Base-by-base conservation (phyloP, 2,797 vertebrate genomes). In the Acanthornis magna region DNA sequence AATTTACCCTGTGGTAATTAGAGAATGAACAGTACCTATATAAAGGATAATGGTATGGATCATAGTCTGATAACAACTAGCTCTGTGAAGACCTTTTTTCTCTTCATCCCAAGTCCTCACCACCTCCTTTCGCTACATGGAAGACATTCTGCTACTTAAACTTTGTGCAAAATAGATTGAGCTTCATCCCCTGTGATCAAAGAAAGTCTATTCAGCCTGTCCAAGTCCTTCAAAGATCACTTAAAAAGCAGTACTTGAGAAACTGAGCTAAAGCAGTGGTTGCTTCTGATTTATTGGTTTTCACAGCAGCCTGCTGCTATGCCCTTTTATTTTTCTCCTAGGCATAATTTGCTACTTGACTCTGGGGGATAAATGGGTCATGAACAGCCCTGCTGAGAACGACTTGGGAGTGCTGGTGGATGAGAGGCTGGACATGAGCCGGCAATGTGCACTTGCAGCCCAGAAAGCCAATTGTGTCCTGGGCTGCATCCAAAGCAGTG, bases 161-260 rank as follows among this genome's bases (percentile, higher is more conserved):
- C 22, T 60, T 79, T 40, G 18, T 91, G 53, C 54, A 32, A 18
- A 85, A 32, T 54, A 74, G 57, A 12, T 57, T 43, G 74, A 76
- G 19, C 11, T 87, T 93, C 34, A 55, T 83, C 26, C 22, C 14
- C 25, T 72, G 65, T 45, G 20, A 55, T 93, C 29, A 57, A 72
- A 71, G 38, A 62, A 74, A 58, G 67, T n/a, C 70, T 92, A 10
- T 94, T 94, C 62, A 95, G 62, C 43, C 47, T 77, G n/a, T 74
- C 13, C 11, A 62, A 40, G n/a, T 84, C 36, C 79, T 89, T 77
- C 57, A 79, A 70, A 95, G 55, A 65, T 74, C 30, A 45, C 58
- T 91, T 96, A 86, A 95, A 95, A 97, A 91, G 78, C 60, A 95
- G 55, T 66, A 68, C 76, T 91, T 94, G 55, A 94, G 90, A 96